These are phyloP conservation scores for Endotricha flammealis DNA, from an alignment of 2,888 invertebrate genomes.

Conservation along the genomic window DNA sequence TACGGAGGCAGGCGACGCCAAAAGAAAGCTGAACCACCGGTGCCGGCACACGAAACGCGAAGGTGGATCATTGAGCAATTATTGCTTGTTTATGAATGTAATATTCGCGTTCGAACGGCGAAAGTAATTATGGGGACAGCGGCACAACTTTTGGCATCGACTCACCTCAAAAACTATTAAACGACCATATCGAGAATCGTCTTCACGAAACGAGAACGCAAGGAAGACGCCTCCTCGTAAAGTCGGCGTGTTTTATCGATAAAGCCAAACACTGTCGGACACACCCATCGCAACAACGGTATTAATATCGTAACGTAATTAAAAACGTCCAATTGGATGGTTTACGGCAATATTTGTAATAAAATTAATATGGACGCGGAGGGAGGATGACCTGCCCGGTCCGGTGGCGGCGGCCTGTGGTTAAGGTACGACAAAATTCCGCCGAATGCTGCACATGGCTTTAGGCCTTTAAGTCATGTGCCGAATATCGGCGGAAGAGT, in stretches of 20 bases:
- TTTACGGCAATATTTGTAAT: constrained; percentile 48
- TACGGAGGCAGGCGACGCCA: constrained; percentile 46
- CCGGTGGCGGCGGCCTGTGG: constrained; percentile 58
- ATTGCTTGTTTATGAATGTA: constrained; percentile 59
- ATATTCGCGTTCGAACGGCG: constrained; percentile 47
- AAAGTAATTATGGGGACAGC: constrained; percentile 60
- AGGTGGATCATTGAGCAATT: constrained; percentile 62
- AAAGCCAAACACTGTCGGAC: constrained; percentile 70
- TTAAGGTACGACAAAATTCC: constrained; percentile 57
- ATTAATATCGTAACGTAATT: constrained; percentile 48
- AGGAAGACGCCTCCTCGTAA: constrained; percentile 34
- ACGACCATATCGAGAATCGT: constrained; percentile 44
- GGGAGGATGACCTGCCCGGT: constrained; percentile 59
- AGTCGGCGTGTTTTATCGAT: constrained; percentile 40
- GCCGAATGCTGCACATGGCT: constrained; percentile 63
- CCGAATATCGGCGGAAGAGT: constrained; percentile 57
- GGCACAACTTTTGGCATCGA: constrained; percentile 61
- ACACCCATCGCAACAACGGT: constrained; percentile 51
- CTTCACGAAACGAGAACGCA: constrained; percentile 24
- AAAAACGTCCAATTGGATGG: constrained; percentile 48
- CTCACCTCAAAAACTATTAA: constrained; percentile 50
- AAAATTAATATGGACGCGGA: constrained; percentile 31
- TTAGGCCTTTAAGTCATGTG: constrained; percentile 73
- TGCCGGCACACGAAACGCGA: constrained; percentile 33
- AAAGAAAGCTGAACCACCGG: constrained; percentile 52